phyloP scores from a whole-genome alignment of 2,113 vertebrate genomes.

The Apistogramma diplotaenia region DNA sequence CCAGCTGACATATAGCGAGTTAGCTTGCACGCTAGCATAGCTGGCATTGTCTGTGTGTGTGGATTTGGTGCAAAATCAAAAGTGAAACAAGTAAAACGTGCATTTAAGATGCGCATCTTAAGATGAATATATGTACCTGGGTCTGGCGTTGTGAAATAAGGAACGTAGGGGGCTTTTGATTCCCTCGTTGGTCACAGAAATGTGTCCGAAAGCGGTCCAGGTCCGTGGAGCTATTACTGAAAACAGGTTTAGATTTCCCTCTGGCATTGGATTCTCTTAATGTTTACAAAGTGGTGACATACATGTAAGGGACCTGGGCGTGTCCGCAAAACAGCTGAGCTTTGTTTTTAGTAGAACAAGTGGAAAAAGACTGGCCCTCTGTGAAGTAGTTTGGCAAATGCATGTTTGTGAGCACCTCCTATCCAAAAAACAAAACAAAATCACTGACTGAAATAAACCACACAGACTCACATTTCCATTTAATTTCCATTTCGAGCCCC shows the following conservation, averaged over 20 bases:
- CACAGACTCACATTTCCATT: not conserved
- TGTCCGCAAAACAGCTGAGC: not conserved
- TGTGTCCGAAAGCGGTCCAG: not conserved
- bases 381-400: not conserved
- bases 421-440: too few species aligned
- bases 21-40: conserved; percentile 60
- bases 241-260: not conserved
- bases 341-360: not conserved
- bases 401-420: too few species aligned
- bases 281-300: not conserved
- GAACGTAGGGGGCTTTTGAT: not conserved
- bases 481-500: not conserved
- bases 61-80: conserved; percentile 3
- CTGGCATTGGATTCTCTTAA: not conserved
- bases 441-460: not conserved
- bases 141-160: not conserved
- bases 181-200: not conserved
- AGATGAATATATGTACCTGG: too few species aligned
- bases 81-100: conserved; percentile 16
- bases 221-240: not conserved
- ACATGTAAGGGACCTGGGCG: not conserved
- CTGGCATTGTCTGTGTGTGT: conserved; percentile 56
- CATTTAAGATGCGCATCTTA: not conserved
- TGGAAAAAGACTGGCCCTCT: not conserved
- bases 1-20: conserved; percentile 29